These are phyloP conservation scores for Scaptomyza reducta DNA, from an alignment of 2,888 invertebrate species.

Conservation along the genomic window DNA sequence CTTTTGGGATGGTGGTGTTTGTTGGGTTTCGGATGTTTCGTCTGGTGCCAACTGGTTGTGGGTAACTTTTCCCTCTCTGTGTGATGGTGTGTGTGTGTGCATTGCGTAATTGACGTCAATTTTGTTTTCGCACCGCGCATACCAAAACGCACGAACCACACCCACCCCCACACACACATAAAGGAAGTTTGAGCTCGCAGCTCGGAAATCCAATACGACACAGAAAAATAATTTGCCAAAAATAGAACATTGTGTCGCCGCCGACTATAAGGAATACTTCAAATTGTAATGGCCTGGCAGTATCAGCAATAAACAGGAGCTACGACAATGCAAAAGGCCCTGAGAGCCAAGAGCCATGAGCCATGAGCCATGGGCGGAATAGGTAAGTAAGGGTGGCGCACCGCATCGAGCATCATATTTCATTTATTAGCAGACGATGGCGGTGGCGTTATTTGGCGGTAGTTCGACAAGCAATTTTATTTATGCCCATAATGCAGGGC, in stretches of 20 bases:
- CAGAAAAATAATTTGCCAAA: conserved; percentile 79
- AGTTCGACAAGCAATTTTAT: conserved; percentile 71
- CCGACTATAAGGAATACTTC: conserved; percentile 53
- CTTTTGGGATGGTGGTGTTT: conserved; percentile 7
- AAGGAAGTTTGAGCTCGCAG: conserved; percentile 12
- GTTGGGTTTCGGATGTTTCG: conserved; percentile 22
- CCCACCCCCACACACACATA: not conserved
- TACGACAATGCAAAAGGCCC: conserved; percentile 61
- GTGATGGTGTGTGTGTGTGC: conserved; percentile 59
- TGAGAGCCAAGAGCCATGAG: not conserved
- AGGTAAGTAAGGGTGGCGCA: conserved; percentile 39
- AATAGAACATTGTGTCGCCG: conserved; percentile 78
- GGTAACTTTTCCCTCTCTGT: not conserved
- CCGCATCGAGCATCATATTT: conserved; percentile 74
- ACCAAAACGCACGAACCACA: conserved; percentile 51
- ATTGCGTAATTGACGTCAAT: conserved; percentile 85
- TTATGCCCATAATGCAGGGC: conserved; percentile 82
- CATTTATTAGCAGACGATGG: conserved; percentile 75
- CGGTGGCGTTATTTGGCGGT: conserved; percentile 12
- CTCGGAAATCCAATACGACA: conserved; percentile 72
- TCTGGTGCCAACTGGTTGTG: conserved; percentile 64
- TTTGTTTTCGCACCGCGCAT: conserved; percentile 84
- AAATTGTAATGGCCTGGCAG: conserved; percentile 67
- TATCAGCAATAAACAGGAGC: conserved; percentile 75
- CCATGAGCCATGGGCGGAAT: not conserved